phyloP scores from a whole-genome alignment of 2,888 invertebrate genomes.

The Phengaris alcon region DNA sequence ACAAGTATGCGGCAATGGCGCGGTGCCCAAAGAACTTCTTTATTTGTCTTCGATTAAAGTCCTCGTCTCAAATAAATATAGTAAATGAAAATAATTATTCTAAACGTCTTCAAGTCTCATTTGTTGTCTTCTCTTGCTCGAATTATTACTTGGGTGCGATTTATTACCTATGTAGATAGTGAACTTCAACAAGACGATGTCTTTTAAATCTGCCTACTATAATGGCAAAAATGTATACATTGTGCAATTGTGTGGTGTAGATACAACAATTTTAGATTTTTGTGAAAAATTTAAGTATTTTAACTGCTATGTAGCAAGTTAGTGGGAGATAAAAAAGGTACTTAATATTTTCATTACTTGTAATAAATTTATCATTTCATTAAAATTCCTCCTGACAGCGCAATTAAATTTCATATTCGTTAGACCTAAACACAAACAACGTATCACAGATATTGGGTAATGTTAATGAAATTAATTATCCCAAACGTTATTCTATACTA shows the following conservation, averaged over 20 bases:
- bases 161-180: not conserved
- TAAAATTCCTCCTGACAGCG: not conserved
- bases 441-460: constrained; percentile 27
- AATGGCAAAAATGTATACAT: no score
- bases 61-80: constrained; percentile 16
- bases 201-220: no score
- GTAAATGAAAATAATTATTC: constrained; percentile 12
- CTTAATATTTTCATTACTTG: not conserved
- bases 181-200: not conserved
- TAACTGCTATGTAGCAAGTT: no score
- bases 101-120: not conserved
- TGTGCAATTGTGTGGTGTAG: no score
- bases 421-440: constrained; percentile 32
- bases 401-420: constrained; percentile 7
- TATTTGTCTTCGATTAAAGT: constrained; percentile 22
- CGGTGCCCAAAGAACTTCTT: constrained; percentile 18
- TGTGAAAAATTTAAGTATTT: no score
- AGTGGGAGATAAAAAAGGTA: no score
- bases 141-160: not conserved
- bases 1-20: constrained; percentile 28
- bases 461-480: constrained; percentile 58
- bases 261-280: no score
- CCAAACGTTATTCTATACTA: constrained; percentile 53
- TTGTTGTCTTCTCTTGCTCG: constrained; percentile 1
- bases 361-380: not conserved